Conservation (phyloP, 2,113 vertebrate species). For the Ophiodon elongatus region DNA sequence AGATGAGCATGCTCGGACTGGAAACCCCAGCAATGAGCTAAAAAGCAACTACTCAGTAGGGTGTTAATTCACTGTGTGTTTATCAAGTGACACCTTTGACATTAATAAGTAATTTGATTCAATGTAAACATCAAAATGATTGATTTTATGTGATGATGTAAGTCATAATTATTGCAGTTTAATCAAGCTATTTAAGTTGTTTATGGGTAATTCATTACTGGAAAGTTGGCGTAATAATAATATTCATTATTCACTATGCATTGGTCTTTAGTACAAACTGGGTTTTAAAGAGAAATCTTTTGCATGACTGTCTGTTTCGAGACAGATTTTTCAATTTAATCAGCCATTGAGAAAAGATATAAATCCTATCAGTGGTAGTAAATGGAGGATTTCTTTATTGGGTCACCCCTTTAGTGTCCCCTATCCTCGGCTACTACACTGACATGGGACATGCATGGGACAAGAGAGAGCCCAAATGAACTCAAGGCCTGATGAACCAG, state of each 20-base stretch:
- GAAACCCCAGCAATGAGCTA: background rate
- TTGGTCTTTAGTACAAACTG: background rate
- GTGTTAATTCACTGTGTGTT: background rate
- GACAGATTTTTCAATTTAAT: background rate
- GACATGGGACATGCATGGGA: background rate
- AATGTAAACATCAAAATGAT: background rate
- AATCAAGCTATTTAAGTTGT: background rate
- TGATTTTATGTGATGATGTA: background rate
- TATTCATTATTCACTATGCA: background rate
- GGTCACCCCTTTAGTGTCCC: background rate
- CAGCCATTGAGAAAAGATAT: background rate
- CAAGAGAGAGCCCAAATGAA: background rate
- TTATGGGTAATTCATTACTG: background rate
- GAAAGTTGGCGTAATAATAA: background rate
- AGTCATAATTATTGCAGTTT: background rate
- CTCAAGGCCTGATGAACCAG: constrained; percentile 1
- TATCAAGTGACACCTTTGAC: background rate
- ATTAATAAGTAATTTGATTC: background rate
- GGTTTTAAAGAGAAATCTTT: background rate
- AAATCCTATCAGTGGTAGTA: background rate
- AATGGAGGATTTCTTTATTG: background rate
- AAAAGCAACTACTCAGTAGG: background rate
- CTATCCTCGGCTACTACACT: background rate
- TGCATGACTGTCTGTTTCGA: background rate
- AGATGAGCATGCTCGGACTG: background rate